Base-by-base conservation (phyloP, 2,113 vertebrate genomes). In the Platysteira castanea region DNA sequence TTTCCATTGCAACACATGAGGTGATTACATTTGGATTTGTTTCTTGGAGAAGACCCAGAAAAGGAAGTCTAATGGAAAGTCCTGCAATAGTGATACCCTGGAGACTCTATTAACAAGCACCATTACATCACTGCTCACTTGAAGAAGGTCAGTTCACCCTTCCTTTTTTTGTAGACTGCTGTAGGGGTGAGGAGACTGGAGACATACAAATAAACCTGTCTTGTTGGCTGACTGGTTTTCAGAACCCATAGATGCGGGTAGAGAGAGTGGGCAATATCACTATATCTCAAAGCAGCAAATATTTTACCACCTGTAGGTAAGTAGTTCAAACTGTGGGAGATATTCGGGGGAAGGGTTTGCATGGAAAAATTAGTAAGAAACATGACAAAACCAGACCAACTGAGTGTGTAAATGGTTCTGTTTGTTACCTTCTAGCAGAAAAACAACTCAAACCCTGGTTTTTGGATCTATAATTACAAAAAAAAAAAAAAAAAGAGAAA, bases 1-100 rank as follows among this genome's bases (percentile, higher is more conserved):
- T 74, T 91, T 89, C 74, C 61, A 69, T 56, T 96, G 78, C 50
- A 89, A 47, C 53, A 76, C 60, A 68, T 24, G 44, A 93, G 44
- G 41, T 76, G 65, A 84, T 91, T 79, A 61, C 35, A 30, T 85
- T 85, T 91, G 54, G 73, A 73, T 87, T 92, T 67, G 26, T 84
- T 91, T 95, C 84, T 84, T 96, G 96, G 89, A 95, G 74, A 90
- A 95, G 37, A 70, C 74, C 80, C 91, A 95, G 57, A 28, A 83
- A 87, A 89, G 24, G 53, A 80, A 65, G 28, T 93, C 59, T 56
- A 73, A 77, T 84, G 77, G 77, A 95, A 96, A 96, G 27, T 82
- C 77, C 42, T 92, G 65, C 61, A 89, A 49, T 65, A 8, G 27
- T 2, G 9, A 44, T 82, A 85, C 84, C 57, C 53, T 65, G 54